Conservation (phyloP, 2,888 invertebrate species). For the Tetramorium bicarinatum region DNA sequence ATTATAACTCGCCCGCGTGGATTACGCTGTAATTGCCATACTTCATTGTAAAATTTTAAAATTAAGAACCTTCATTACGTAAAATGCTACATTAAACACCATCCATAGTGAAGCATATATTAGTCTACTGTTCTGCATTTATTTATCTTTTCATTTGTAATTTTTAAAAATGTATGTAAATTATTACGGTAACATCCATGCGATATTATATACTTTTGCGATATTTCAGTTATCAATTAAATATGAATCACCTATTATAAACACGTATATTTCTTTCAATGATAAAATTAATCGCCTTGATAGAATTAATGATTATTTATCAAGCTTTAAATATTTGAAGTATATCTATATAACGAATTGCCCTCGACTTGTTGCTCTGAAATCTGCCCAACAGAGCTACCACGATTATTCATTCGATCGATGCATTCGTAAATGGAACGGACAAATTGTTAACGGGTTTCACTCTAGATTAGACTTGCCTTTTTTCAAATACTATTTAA, state of each 20-base stretch:
- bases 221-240: not conserved
- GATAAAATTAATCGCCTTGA: not conserved
- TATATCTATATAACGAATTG: slow-evolving; percentile 38
- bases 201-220: not conserved
- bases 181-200: not conserved
- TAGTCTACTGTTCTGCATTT: not conserved
- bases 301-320: slow-evolving; percentile 1
- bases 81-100: not conserved
- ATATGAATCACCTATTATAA: not conserved
- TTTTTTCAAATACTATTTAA: not conserved
- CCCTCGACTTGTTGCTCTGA: slow-evolving; percentile 71
- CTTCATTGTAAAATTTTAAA: not conserved
- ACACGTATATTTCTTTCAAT: not conserved
- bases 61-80: not conserved
- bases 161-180: not conserved
- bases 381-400: slow-evolving; percentile 56
- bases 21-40: slow-evolving; percentile 12
- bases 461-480: slow-evolving; percentile 4
- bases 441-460: slow-evolving; percentile 13
- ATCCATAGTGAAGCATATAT: not conserved
- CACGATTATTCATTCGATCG: slow-evolving; percentile 67
- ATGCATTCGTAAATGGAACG: slow-evolving; percentile 42
- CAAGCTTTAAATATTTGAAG: not conserved
- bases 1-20: not conserved
- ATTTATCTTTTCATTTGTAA: not conserved